Conservation (phyloP, 2,797 vertebrate species). For the Neosilurus hyrtlii region DNA sequence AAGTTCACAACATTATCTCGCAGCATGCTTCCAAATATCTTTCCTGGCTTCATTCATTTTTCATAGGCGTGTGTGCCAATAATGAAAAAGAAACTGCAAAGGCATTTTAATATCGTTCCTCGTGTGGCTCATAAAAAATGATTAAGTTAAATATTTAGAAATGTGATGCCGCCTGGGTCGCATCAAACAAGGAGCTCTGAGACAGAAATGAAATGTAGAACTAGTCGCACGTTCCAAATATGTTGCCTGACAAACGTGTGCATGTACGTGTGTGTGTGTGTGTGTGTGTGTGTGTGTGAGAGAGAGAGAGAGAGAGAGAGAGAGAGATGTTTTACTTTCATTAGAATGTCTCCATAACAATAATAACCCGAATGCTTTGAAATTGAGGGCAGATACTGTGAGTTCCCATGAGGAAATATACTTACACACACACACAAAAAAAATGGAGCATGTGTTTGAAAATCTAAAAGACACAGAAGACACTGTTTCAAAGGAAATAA, state of each 20-base stretch:
- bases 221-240: slow-evolving; percentile 6
- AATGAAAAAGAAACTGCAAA: slow-evolving; percentile 41
- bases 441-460: neutral
- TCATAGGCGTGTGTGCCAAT: slow-evolving; percentile 43
- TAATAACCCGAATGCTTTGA: neutral
- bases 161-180: slow-evolving; percentile 16
- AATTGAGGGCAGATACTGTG: neutral
- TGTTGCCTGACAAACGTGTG: slow-evolving; percentile 67
- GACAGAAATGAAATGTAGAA: slow-evolving; percentile 34
- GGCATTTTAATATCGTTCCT: slow-evolving; percentile 44
- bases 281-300: neutral
- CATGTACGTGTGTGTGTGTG: slow-evolving; percentile 69
- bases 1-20: slow-evolving; percentile 41
- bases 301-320: neutral
- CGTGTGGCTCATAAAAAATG: slow-evolving; percentile 29
- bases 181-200: slow-evolving; percentile 25
- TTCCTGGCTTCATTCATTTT: slow-evolving; percentile 53
- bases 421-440: neutral
- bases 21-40: slow-evolving; percentile 39
- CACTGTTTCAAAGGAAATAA: neutral
- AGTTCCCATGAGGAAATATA: neutral
- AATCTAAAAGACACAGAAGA: neutral
- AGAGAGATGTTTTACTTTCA: neutral
- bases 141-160: slow-evolving; percentile 46
- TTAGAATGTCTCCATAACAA: neutral